These are phyloP conservation scores for Arothron firmamentum DNA, from an alignment of 2,113 vertebrate species.

Conservation along the genomic window DNA sequence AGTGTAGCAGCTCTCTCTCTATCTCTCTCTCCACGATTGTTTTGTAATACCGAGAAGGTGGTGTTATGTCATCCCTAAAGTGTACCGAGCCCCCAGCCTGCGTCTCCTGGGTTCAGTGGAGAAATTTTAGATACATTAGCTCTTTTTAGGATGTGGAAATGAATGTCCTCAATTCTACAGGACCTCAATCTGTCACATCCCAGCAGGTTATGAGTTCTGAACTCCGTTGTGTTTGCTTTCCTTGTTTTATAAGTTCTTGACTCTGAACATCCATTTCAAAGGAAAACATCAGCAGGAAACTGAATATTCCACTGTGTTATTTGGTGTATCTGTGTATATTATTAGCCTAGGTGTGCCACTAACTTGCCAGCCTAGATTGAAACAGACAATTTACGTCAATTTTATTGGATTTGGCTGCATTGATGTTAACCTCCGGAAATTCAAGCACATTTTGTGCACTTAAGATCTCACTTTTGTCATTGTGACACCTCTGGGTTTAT, in stretches of 20 bases:
- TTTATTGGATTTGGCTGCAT: no score
- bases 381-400: no score
- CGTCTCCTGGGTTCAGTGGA: constrained; percentile 22
- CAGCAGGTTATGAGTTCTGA: background rate
- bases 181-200: constrained; percentile 3
- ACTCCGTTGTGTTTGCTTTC: background rate
- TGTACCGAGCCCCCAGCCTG: constrained; percentile 19
- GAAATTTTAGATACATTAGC: constrained; percentile 18
- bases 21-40: constrained; percentile 21
- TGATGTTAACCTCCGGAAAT: no score
- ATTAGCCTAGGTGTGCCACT: no score
- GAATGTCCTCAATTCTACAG: background rate
- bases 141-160: constrained; percentile 6
- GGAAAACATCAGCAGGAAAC: no score
- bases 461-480: background rate
- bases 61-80: constrained; percentile 40
- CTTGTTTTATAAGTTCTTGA: background rate
- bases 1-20: constrained; percentile 25
- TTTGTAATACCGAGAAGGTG: constrained; percentile 38
- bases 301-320: no score
- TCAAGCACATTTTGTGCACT: no score
- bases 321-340: no score
- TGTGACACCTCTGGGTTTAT: no score
- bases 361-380: no score
- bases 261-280: background rate